Evolutionary conservation across 2,113 vertebrate species (phyloP).

Genomic region (Puffinus mauretanicus): DNA sequence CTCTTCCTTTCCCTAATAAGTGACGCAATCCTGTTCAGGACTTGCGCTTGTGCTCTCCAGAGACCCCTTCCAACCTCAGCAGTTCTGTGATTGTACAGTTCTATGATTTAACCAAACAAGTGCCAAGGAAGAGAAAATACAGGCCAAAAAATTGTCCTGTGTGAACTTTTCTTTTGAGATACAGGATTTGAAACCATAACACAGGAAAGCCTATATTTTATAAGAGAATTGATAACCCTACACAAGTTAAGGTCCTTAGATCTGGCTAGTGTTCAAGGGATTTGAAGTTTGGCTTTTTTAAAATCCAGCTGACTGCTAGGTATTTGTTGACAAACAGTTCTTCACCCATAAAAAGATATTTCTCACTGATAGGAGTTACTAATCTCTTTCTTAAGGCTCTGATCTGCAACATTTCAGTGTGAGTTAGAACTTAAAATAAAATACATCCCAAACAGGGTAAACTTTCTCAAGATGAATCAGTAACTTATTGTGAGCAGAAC

Average conservation of each 20-base stretch:
- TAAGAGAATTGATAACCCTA: not conserved
- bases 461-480: not conserved
- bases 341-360: not conserved
- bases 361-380: not conserved
- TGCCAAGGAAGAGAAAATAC: not conserved
- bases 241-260: not conserved
- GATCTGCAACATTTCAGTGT: not conserved
- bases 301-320: not conserved
- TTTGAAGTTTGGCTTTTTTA: not conserved
- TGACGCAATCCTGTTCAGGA: not conserved
- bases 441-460: not conserved
- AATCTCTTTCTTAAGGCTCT: not conserved
- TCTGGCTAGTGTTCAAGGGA: not conserved
- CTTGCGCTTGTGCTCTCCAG: not conserved
- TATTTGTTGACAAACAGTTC: not conserved
- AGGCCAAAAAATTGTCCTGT: not conserved
- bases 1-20: not conserved
- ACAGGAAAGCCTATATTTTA: not conserved
- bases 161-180: not conserved
- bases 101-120: not conserved
- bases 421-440: not conserved
- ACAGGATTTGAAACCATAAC: not conserved
- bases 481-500: not conserved
- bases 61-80: not conserved
- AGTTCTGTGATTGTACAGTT: not conserved